Percentiles rank a stretch among this genome's conserved stretches.
Conservation (phyloP, 2,113 vertebrate species). For the Microcebus tavaratra region DNA sequence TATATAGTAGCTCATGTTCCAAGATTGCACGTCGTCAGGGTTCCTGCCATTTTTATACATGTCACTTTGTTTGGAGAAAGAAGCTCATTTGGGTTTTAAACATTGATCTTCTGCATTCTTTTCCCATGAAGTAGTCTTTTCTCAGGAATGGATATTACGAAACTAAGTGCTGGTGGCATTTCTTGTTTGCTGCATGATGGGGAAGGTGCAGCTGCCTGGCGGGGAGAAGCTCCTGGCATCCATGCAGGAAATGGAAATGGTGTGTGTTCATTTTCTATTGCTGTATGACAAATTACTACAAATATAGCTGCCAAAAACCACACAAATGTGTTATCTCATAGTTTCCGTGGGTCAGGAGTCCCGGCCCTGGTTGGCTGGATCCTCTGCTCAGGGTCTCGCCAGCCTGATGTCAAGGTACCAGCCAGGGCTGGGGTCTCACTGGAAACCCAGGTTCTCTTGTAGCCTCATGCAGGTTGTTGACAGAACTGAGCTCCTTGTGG, state of each 20-base stretch:
- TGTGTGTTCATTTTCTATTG: not conserved
- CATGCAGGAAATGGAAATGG: not conserved
- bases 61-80: not conserved
- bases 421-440: not conserved
- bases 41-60: not conserved
- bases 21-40: not conserved
- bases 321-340: too few relatives aligned
- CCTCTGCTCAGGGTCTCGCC: not conserved
- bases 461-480: not conserved
- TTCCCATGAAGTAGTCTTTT: not conserved
- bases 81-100: not conserved
- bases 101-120: not conserved
- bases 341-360: not conserved
- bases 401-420: not conserved
- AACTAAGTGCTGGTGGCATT: not conserved
- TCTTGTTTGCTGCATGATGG: not conserved
- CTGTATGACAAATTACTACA: not conserved
- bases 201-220: not conserved
- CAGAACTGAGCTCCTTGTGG: not conserved
- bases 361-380: not conserved
- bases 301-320: not conserved
- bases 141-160: not conserved
- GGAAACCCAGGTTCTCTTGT: not conserved
- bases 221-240: not conserved
- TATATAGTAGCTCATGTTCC: fast-evolving